Base-by-base conservation (phyloP, 2,888 invertebrate species). In the Morpho helenor region DNA sequence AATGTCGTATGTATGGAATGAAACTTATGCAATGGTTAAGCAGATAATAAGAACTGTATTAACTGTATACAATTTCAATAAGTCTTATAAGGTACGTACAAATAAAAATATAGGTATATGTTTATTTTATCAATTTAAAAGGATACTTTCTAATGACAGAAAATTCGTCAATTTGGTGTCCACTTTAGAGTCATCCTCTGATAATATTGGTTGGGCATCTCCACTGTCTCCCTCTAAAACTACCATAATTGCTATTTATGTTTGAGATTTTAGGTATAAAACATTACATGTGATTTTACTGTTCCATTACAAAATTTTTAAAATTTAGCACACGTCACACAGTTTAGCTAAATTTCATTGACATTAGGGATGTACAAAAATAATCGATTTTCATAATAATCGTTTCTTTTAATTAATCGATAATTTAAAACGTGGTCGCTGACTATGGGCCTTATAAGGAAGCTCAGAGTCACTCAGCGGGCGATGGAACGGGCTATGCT, bases 61-160 rank as follows among this genome's bases (percentile, higher is more conserved):
- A 42, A 42, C 8, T 43, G 8, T 43, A 7, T 43, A 43, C 3
- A 7, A 9, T 43, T 43, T 43, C 2, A 8, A 7, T 9, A 9
- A 43, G 42, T 43, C 42, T 43, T 3, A 8, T 43, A 7, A 43
- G 42, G 8, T 43, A 9, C 8, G 7, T 7, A 43, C 3, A 9
- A 6, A 9, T 7, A 9, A 43, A 43, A 7, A 3, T 8, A 9
- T 43, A 9, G 5, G 9, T 43, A 16, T 16, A 16, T 16, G 16
- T 16, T 16, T 43, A 43, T 6, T 31, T 31, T 31, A 55, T 41
- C 4, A 45, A 57, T 57, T 65, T 40, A 66, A 90, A 92, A 92
- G 92, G 92, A 92, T 92, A 92, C 92, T 91, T 87, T 92, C 92
- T 80, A 92, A 77, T 61, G 91, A 80, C 70, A 92, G 75, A 31